Evolutionary conservation across 2,113 vertebrate genomes (phyloP).

Genomic region (Galemys pyrenaicus): DNA sequence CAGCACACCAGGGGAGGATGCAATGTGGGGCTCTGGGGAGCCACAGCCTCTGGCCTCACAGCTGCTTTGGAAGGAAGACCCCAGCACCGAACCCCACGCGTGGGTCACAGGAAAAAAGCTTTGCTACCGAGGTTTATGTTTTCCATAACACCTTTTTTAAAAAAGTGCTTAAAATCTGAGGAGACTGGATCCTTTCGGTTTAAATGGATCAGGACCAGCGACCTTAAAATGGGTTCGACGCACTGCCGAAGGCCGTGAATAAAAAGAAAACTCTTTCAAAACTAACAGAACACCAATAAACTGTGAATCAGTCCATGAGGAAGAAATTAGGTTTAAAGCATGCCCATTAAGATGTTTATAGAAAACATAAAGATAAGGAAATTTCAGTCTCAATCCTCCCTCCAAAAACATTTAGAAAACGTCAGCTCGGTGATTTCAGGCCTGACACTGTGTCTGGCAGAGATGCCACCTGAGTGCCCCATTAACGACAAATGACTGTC

Average conservation of each 20-base stretch:
- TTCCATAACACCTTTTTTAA: not conserved
- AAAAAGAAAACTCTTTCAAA: conserved; percentile 19
- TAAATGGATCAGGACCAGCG: not conserved
- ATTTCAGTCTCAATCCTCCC: not conserved
- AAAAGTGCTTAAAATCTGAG: conserved; percentile 9
- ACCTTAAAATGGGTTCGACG: not conserved
- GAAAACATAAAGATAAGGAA: not conserved
- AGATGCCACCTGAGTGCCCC: not conserved
- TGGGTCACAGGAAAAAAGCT: not conserved
- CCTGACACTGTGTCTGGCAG: not conserved
- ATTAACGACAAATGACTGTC: not conserved
- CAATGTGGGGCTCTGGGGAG: not conserved
- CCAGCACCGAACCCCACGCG: not conserved
- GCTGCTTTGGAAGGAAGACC: not conserved
- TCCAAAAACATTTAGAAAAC: conserved; percentile 4
- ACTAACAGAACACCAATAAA: not conserved
- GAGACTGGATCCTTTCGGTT: not conserved
- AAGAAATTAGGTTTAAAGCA: not conserved
- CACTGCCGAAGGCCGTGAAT: not conserved
- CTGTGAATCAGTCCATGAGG: not conserved
- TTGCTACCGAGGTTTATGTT: not conserved
- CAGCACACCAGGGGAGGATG: too few relatives aligned
- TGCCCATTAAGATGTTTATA: not conserved
- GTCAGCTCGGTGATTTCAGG: not conserved
- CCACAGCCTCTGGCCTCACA: not conserved